Conservation (phyloP, 2,113 vertebrate species). For the Equus przewalskii region DNA sequence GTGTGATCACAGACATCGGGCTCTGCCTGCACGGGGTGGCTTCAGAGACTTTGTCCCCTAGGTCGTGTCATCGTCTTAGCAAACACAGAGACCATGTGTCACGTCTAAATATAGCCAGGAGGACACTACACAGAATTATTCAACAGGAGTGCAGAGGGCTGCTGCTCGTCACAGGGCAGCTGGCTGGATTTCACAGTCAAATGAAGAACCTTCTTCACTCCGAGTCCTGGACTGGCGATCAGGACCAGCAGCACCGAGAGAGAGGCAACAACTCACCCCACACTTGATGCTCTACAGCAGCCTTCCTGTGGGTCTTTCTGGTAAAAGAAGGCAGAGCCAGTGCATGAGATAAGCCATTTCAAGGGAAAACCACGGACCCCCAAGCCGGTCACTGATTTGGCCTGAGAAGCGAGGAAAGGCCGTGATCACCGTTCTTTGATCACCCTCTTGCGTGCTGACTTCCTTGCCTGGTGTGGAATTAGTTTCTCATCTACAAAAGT, state of each 20-base stretch:
- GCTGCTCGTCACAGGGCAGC: neutral
- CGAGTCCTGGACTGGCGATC: neutral
- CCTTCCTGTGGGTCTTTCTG: neutral
- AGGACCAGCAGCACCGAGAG: neutral
- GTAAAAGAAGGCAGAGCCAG: neutral
- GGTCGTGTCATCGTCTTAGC: neutral
- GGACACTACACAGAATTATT: conserved; percentile 50
- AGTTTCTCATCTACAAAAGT: neutral
- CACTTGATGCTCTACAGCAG: neutral
- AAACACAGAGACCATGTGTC: conserved; percentile 22
- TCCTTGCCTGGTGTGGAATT: neutral
- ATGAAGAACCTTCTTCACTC: neutral
- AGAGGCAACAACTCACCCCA: neutral
- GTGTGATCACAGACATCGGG: neutral
- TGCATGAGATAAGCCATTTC: neutral
- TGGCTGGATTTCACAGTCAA: conserved; percentile 52
- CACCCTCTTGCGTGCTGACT: neutral
- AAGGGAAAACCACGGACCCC: neutral
- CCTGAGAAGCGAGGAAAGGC: neutral
- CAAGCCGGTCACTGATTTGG: neutral
- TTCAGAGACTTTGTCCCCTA: neutral
- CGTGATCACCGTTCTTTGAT: neutral
- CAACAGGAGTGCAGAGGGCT: conserved; percentile 11
- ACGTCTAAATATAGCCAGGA: conserved; percentile 52
- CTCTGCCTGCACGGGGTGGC: neutral